Base-by-base conservation (phyloP, 2,797 vertebrate species). In the Eospalax fontanierii region DNA sequence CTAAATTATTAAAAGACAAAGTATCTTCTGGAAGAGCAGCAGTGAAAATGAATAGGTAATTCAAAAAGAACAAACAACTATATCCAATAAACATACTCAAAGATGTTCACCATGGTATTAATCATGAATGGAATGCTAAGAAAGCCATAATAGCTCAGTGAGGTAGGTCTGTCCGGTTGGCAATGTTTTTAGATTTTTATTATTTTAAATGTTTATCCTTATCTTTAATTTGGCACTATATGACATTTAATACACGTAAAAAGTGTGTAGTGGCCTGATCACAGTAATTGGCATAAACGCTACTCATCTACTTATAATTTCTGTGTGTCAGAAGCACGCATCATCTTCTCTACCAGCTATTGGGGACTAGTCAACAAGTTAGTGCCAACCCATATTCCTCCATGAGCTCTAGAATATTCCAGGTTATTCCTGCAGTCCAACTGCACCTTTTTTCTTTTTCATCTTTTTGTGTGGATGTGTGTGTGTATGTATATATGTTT, bases 51-150 rank as follows among this genome's bases (percentile, higher is more conserved):
- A 79, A 75, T 8, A 66, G 4, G 0, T 40, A 71, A 66, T 35
- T 89, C 6, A 30, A 65, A 43, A 83, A 71, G 57, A 91, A 73
- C n/a, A 88, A 35, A 68, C 74, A 14, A 70, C 84, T 71, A 30
- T 4, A 68, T 4, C n/a, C 61, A 54, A 46, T 40, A 71, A 76
- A 26, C 2, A 18, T 54, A 87, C 61, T n/a, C 66, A 86, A 75
- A 78, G 46, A 92, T 12, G n/a, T 38, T 68, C 75, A 87, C 19
- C 54, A 50, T 21, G 50, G 74, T n/a, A 75, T 18, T 26, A 79
- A 50, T 61, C 43, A 75, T 68, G 68, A 61, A 70, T 54, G n/a
- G 92, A 94, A 94, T 68, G 50, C 14, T 46, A 16, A 80, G 43
- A 86, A 91, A 86, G 65, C 10, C 9, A 35, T 26, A 40, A 76